Percentiles rank a stretch among this genome's conserved stretches.
Conservation (phyloP, 2,797 vertebrate species). For the Hybognathus amarus region DNA sequence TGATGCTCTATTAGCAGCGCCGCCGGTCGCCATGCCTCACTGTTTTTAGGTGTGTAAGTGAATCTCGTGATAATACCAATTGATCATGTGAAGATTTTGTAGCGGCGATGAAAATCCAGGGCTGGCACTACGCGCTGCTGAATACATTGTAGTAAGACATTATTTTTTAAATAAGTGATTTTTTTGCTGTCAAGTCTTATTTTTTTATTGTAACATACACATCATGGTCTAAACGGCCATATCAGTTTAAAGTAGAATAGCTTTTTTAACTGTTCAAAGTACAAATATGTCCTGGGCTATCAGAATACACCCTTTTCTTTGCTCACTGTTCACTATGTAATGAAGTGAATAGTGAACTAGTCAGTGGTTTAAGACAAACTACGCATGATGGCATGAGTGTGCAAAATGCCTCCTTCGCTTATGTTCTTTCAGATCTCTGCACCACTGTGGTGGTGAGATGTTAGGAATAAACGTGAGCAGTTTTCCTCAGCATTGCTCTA, state of each 20-base stretch:
- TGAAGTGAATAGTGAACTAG: conserved; percentile 19
- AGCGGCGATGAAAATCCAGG: too few species aligned
- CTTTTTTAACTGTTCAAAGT: background rate
- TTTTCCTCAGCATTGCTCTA: background rate
- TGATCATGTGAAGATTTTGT: too few species aligned
- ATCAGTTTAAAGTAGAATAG: background rate
- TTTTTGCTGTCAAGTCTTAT: too few species aligned
- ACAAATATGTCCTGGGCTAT: background rate
- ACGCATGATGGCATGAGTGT: background rate
- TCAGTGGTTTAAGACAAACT: background rate
- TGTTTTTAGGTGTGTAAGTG: too few species aligned
- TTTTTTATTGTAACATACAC: too few species aligned
- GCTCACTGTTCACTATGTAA: background rate
- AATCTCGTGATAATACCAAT: too few species aligned
- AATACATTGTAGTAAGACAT: too few species aligned
- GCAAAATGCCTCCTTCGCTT: background rate
- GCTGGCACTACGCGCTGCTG: too few species aligned
- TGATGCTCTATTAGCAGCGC: too few species aligned
- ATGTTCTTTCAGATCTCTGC: conserved; percentile 7
- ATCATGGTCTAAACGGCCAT: background rate
- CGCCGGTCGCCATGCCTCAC: too few species aligned
- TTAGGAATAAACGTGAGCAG: background rate
- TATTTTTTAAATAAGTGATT: too few species aligned
- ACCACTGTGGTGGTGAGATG: background rate
- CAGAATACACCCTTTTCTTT: background rate